Conservation (phyloP, 2,113 vertebrate genomes). For the Melanostigma gelatinosum region DNA sequence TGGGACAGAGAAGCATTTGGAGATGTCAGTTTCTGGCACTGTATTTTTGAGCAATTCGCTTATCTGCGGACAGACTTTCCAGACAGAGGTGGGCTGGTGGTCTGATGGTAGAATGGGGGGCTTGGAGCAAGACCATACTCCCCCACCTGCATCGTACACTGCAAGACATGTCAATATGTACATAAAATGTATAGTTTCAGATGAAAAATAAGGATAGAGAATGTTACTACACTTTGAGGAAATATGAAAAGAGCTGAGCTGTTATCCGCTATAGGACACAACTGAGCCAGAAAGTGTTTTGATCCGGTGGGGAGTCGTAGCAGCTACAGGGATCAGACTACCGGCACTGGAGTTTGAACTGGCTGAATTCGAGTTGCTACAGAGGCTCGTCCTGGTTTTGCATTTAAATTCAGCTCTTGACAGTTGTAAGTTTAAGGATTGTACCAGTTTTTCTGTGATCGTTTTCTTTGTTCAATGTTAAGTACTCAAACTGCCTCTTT, state of each 20-base stretch:
- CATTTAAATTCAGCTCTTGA: no score
- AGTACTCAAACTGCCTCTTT: no score
- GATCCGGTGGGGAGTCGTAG: background rate
- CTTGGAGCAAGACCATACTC: background rate
- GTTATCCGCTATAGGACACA: no score
- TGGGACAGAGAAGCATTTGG: constrained; percentile 26
- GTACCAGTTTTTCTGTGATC: no score
- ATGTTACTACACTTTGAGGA: background rate
- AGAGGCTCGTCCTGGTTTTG: background rate
- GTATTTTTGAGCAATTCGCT: constrained; percentile 1
- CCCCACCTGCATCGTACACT: background rate
- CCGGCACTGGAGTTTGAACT: background rate
- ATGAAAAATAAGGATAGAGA: background rate
- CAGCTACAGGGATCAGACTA: background rate
- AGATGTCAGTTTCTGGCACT: constrained; percentile 27
- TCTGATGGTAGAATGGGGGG: background rate
- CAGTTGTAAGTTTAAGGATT: no score
- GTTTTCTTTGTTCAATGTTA: no score
- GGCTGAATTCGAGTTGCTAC: background rate
- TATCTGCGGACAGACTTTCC: background rate
- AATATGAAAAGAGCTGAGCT: background rate
- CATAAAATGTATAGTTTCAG: background rate
- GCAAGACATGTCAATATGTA: background rate
- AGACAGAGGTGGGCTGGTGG: background rate
- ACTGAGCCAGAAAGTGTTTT: background rate